Conservation (phyloP, 2,888 invertebrate species). For the Heliconius ismenius region DNA sequence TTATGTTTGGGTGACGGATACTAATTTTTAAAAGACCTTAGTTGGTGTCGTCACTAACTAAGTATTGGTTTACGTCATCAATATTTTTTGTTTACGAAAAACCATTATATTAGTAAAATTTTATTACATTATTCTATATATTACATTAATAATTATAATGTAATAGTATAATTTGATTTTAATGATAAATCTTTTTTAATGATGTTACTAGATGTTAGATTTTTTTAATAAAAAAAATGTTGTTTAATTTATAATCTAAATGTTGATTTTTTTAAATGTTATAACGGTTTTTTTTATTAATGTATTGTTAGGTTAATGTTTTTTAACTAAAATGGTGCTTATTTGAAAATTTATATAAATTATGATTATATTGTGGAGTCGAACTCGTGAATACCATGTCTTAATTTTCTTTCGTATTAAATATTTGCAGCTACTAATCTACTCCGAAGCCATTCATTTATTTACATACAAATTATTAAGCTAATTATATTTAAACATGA, state of each 20-base stretch:
- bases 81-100: background rate
- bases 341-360: background rate
- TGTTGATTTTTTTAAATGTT: conserved; percentile 19
- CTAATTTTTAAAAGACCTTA: background rate
- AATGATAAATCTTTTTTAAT: background rate
- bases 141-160: background rate
- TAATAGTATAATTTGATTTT: background rate
- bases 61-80: background rate
- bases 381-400: background rate
- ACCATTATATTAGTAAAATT: background rate
- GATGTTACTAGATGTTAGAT: background rate
- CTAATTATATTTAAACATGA: no score
- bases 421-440: background rate
- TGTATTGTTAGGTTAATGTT: conserved; percentile 13
- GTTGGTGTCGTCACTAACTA: background rate
- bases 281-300: conserved; percentile 9
- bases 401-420: background rate
- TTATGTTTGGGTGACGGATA: no score
- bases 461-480: background rate
- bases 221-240: conserved; percentile 1
- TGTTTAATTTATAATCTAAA: conserved; percentile 3
- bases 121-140: background rate
- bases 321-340: conserved; percentile 18
- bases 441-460: background rate
- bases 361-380: conserved; percentile 13